A percentile compares a stretch with the other conserved stretches of the same genome.
phyloP scores from a whole-genome alignment of 2,113 vertebrate genomes.

The Capra hircus region DNA sequence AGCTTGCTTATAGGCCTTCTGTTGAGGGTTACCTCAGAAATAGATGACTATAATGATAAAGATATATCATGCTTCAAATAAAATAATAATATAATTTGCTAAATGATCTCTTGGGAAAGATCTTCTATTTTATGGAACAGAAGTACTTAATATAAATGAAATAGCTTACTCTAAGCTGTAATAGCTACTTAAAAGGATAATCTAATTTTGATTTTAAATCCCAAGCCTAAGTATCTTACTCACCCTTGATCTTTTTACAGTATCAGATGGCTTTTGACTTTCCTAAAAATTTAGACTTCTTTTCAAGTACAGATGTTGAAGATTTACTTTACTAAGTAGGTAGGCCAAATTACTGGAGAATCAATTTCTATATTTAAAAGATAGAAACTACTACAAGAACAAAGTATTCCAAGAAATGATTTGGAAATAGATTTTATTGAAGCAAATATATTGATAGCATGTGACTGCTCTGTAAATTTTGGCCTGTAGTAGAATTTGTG shows the following conservation, averaged over 20 bases:
- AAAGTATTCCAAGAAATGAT: not conserved
- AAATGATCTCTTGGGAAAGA: not conserved
- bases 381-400: not conserved
- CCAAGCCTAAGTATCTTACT: not conserved
- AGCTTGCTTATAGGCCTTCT: not conserved
- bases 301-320: not conserved
- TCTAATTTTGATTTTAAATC: not conserved
- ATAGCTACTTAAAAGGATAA: not conserved
- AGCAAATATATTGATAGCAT: not conserved
- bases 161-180: not conserved
- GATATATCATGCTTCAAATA: not conserved
- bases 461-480: conserved; percentile 17
- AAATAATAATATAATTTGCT: not conserved
- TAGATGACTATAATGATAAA: not conserved
- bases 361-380: not conserved
- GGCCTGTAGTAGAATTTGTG: not conserved
- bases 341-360: not conserved
- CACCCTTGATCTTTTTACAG: not conserved
- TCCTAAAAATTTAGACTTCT: not conserved
- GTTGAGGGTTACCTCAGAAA: not conserved
- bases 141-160: not conserved
- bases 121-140: not conserved
- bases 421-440: conserved; percentile 35
- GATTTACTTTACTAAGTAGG: not conserved
- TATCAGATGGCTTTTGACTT: not conserved